These are phyloP conservation scores for Exephanes ischioxanthus DNA, from an alignment of 2,888 invertebrate species.

Conservation along the genomic window DNA sequence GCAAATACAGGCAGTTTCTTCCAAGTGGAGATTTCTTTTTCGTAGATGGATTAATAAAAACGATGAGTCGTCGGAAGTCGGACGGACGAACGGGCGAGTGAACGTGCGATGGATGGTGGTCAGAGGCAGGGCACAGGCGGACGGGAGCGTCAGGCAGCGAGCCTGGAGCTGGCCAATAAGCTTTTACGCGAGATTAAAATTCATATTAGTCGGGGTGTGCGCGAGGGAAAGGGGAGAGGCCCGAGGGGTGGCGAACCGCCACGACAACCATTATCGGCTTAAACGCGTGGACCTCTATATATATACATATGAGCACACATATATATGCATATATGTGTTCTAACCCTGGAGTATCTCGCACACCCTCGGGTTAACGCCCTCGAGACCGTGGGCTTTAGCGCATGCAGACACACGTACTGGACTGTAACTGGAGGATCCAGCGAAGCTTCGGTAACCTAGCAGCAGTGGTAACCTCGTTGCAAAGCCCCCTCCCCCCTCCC, in stretches of 20 bases:
- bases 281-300: conserved; percentile 24
- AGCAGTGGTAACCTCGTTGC: conserved; percentile 52
- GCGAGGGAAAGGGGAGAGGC: conserved; percentile 14
- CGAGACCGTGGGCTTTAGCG: conserved; percentile 27
- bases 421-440: conserved; percentile 16
- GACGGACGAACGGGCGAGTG: conserved; percentile 6
- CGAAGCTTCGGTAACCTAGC: conserved; percentile 22
- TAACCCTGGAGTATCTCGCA: conserved; percentile 36
- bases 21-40: not conserved
- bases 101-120: conserved; percentile 1
- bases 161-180: conserved; percentile 67
- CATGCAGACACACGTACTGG: conserved; percentile 31
- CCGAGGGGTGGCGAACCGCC: conserved; percentile 45
- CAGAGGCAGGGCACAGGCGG: not conserved
- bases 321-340: conserved; percentile 17
- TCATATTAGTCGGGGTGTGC: conserved; percentile 70
- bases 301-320: conserved; percentile 4
- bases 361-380: conserved; percentile 48
- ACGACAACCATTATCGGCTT: conserved; percentile 66
- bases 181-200: conserved; percentile 77
- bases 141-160: not conserved
- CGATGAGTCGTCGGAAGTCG: not conserved
- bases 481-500: conserved; percentile 29
- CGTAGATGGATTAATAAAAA: not conserved
- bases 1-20: not conserved